phyloP scores from a whole-genome alignment of 2,113 vertebrate species.

The Craseonycteris thonglongyai region DNA sequence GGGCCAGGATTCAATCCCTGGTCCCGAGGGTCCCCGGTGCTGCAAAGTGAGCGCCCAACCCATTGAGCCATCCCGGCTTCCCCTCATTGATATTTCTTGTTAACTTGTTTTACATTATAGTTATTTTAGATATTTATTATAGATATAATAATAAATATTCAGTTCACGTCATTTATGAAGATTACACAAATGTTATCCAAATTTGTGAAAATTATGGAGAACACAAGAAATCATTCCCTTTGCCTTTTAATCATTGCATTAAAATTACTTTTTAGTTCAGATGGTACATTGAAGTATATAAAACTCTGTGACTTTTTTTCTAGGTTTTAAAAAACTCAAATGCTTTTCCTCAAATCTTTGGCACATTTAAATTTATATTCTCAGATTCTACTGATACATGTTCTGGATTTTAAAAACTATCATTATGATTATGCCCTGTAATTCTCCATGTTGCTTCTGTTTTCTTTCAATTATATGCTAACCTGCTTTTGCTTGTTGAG shows the following conservation, averaged over 20 bases:
- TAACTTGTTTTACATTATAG: neutral
- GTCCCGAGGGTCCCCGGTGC: too few species aligned
- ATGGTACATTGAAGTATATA: neutral
- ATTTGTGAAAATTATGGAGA: neutral
- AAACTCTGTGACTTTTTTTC: neutral
- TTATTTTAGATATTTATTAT: too few species aligned
- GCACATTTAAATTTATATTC: constrained; percentile 25
- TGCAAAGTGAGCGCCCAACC: too few species aligned
- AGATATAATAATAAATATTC: neutral
- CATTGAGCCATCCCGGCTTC: too few species aligned
- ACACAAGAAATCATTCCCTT: neutral
- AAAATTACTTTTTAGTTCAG: neutral
- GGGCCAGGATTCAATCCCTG: too few species aligned
- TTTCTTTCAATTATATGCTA: neutral
- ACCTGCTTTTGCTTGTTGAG: constrained; percentile 8
- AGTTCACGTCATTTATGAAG: neutral
- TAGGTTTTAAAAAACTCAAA: neutral
- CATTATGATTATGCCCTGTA: constrained; percentile 24
- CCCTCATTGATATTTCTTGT: constrained; percentile 7
- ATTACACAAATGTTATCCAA: neutral
- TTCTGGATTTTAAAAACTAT: constrained; percentile 38
- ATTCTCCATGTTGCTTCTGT: constrained; percentile 13
- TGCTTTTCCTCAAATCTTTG: neutral
- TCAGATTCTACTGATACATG: constrained; percentile 16
- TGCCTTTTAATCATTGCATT: neutral